Conservation (phyloP, 2,797 vertebrate genomes). For the Clarias fuscus region DNA sequence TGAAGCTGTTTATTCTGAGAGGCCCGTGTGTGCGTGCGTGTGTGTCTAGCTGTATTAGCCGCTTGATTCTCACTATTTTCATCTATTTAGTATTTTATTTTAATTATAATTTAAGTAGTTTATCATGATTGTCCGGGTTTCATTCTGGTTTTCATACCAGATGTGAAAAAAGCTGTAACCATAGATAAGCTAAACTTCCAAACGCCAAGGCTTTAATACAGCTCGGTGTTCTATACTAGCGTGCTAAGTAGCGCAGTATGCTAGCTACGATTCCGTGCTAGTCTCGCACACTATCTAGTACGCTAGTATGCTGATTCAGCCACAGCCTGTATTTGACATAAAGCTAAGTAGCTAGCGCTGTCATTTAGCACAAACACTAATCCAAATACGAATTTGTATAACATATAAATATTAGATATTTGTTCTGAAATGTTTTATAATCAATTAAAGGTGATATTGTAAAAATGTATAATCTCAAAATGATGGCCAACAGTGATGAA, state of each 20-base stretch:
- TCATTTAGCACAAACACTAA: neutral
- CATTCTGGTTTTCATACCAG: neutral
- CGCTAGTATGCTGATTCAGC: neutral
- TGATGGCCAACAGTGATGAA: too few relatives aligned
- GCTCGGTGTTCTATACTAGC: neutral
- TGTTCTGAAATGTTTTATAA: neutral
- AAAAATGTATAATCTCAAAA: neutral
- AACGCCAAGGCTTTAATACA: neutral
- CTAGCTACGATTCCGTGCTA: neutral
- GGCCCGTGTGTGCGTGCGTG: neutral
- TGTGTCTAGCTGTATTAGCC: neutral
- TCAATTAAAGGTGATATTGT: neutral
- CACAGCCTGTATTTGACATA: constrained; percentile 2
- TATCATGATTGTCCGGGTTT: neutral
- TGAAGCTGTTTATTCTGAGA: neutral
- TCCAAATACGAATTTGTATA: neutral
- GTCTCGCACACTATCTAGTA: neutral
- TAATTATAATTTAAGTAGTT: neutral
- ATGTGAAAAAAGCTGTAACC: neutral
- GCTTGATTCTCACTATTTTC: neutral
- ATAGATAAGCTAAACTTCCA: neutral
- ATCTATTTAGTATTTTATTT: neutral
- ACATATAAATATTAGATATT: neutral
- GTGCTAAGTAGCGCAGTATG: constrained; percentile 11
- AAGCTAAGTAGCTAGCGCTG: constrained; percentile 6